These are phyloP conservation scores for Lepilemur septentrionalis DNA, from an alignment of 2,797 vertebrate genomes.

Conservation along the genomic window DNA sequence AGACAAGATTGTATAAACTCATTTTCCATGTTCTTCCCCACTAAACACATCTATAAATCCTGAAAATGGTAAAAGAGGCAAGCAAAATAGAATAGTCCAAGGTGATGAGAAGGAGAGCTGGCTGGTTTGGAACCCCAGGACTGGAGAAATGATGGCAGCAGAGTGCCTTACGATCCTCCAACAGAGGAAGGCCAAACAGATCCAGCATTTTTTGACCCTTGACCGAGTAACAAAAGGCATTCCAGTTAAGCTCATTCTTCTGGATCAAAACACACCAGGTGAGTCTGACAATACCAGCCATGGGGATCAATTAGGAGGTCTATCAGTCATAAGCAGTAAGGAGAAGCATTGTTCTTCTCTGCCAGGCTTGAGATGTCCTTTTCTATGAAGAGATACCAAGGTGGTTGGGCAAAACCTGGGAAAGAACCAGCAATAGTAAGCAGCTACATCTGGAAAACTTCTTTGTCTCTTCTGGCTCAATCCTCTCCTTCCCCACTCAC, in stretches of 20 bases:
- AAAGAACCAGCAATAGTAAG: not conserved
- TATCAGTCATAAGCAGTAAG: not conserved
- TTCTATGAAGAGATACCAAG: not conserved
- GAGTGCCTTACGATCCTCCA: no score
- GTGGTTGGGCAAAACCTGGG: not conserved
- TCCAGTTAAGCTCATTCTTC: not conserved
- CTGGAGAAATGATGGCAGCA: no score
- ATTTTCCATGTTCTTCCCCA: no score
- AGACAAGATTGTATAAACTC: no score
- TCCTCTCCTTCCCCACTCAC: not conserved
- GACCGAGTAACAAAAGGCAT: not conserved
- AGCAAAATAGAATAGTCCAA: no score
- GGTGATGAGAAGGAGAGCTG: no score
- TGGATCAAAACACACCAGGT: not conserved
- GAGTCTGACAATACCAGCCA: not conserved
- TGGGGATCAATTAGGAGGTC: not conserved
- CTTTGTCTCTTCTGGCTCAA: not conserved
- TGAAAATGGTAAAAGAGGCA: no score
- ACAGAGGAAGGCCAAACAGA: no score
- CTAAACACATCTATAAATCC: no score
- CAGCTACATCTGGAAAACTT: not conserved
- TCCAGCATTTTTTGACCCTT: no score
- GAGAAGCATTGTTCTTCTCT: not conserved
- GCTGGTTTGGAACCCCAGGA: no score
- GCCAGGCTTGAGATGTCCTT: not conserved